Base-by-base conservation (phyloP, 35 echinoderm and acorn worm species). In the Holothuria glaberrima region DNA sequence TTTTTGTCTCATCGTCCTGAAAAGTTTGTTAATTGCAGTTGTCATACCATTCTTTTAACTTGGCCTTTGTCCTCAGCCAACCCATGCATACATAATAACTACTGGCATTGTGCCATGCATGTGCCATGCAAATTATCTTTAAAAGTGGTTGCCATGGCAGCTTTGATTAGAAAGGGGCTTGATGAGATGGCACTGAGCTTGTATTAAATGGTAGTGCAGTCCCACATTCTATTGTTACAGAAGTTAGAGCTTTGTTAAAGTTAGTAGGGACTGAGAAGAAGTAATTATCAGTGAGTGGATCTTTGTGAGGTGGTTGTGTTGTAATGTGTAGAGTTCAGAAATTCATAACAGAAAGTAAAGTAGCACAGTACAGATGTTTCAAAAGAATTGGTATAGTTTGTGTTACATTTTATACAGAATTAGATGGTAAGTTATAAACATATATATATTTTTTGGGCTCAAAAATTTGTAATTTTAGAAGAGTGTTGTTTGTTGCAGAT, bases 121-220 rank as follows among this genome's bases (percentile, higher is more conserved):
- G 74, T 78, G 74, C 74, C 44, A 24, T 78, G 33, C 74, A 78
- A 78, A 78, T 78, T 48, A 78, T 78, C 74, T 78, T 73, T 22
- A n/a, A 78, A 78, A 78, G 74, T 78, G 74, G 74, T 78, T 78
- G 74, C 21, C 74, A 48, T 48, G 74, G 38, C 45, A n/a, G 50
- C 74, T 7, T 38, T 78, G 41, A 78, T 78, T 78, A 52, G 74
- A 78, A 78, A 52, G 74, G 74, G 74, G 74, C 44, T 78, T 78
- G 74, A 78, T 35, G 38, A 78, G 74, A 78, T 78, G 74, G 74
- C 50, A 78, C 50, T 78, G 74, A 78, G 74, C 74, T 78, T 78
- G 74, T 78, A 48, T 24, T 54, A 54, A 48, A 48, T 20, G 10
- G 36, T 78, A 16, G 5, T 48, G 44, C 26, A 35, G 36, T 3